Evolutionary conservation across 1,140 invertebrate genomes (phyloP).

Genomic region (Philotrypesis tridentata): DNA sequence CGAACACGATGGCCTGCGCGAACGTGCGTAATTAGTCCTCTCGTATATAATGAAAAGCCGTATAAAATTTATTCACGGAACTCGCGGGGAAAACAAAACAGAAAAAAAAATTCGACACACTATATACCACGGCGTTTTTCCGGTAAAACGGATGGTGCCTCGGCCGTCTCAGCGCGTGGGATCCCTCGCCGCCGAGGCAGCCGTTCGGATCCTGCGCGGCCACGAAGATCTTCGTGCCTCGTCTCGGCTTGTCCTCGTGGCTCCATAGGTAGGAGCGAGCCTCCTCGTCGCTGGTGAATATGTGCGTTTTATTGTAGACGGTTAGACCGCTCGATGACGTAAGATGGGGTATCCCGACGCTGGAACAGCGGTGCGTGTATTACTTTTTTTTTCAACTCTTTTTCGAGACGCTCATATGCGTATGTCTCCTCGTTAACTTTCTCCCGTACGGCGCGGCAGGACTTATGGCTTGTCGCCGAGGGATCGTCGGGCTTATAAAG

Average conservation of each 20-base stretch:
- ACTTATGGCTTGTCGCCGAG: too few species aligned
- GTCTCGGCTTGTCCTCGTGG: constrained; percentile 42
- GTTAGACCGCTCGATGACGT: constrained; percentile 59
- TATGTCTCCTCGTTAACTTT: too few species aligned
- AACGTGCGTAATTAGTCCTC: background rate
- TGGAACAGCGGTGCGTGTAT: constrained; percentile 44
- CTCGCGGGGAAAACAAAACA: too few species aligned
- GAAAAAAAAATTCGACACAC: background rate
- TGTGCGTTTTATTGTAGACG: constrained; percentile 63
- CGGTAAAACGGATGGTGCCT: constrained; percentile 17
- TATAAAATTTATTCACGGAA: too few species aligned
- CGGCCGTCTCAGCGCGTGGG: constrained; percentile 45
- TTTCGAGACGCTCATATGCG: too few species aligned
- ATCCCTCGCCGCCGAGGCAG: constrained; percentile 59
- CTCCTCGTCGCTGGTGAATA: constrained; percentile 52
- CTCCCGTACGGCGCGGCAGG: too few species aligned
- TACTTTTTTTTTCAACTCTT: background rate
- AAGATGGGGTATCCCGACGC: constrained; percentile 60
- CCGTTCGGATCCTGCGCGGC: constrained; percentile 55
- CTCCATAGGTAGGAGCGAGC: constrained; percentile 56
- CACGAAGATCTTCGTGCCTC: constrained; percentile 60
- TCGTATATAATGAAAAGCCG: background rate
- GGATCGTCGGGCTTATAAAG: too few species aligned
- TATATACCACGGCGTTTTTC: constrained; percentile 50
- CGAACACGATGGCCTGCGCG: constrained; percentile 42